Evolutionary conservation across 23 tunicate genomes (phyloP), one percentile per base, ranked within the genome.

Genomic region (Halocynthia roretzi): DNA sequence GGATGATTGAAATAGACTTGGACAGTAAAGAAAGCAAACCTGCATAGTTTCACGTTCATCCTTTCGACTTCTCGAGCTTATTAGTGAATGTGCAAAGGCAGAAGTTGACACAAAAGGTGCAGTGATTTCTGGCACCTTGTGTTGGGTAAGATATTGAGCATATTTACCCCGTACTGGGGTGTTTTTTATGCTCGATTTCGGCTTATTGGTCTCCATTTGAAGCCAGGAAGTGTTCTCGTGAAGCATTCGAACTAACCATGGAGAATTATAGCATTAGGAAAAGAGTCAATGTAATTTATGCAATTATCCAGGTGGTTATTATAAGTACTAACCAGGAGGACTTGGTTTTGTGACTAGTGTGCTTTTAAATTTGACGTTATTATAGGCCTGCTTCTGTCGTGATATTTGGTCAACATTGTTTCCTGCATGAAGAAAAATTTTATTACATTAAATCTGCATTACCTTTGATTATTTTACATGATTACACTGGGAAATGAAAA

Each of bases 41-140:
- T 74, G 95, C 77, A 67, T 78, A 20, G 95, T 89, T 54, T 89
- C 95, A 10, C 87, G 69, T 21, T 89, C 95, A 10, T 89, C 95
- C 49, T 71, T 67, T 20, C 88, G 62, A 56, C 85, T 89, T 40
- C 95, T 58, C 48, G 95, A 89, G 8, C 78, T 49, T n/a, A 88
- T 54, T 53, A 70, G 49, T 40, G 83, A 76, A 9, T 55, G 72
- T 12, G 60, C 44, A 5, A 21, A 12, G 8, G 78, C 14, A 14
- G 63, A 22, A 8, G 57, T 0, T 5, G 77, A 31, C 44, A 1
- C 44, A 31, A 31, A 4, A 31, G 44, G 44, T 0, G 4, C 44
- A 31, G 44, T 31, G 44, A 31, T 31, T 31, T 40, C n/a, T 15
- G n/a, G 31, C 2, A 6, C 70, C 19, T 10, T 9, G 19, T 20